A percentile compares a stretch with the other conserved stretches of the same genome.
Evolutionary conservation across 2,797 vertebrate genomes (phyloP).

Genomic region (Mormyrus proboscirostris): DNA sequence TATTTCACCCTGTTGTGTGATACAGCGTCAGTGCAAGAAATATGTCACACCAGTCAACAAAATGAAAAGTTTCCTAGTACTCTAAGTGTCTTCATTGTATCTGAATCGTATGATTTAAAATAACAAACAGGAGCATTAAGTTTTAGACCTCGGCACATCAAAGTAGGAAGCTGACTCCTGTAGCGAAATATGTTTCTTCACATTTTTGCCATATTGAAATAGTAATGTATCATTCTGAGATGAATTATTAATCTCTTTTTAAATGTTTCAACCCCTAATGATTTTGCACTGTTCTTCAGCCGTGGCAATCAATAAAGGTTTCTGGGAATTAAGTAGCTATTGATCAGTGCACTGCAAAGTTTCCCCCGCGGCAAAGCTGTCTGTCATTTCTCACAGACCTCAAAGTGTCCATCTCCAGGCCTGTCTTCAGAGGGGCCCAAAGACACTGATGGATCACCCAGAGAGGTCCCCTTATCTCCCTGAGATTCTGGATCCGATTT

Average conservation of each 20-base stretch:
- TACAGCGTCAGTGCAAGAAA: background rate
- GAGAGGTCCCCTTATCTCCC: conserved; percentile 21
- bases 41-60: background rate
- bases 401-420: background rate
- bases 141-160: background rate
- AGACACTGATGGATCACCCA: conserved; percentile 22
- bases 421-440: conserved; percentile 7
- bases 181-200: background rate
- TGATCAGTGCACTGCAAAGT: conserved; percentile 20
- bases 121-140: background rate
- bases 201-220: conserved; percentile 18
- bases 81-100: background rate
- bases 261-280: conserved; percentile 22
- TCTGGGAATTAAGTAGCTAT: conserved; percentile 28
- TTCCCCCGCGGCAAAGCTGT: conserved; percentile 5
- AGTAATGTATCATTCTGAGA: conserved; percentile 2
- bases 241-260: conserved; percentile 27
- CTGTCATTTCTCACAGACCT: background rate
- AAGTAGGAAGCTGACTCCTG: background rate
- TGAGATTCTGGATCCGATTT: conserved; percentile 22
- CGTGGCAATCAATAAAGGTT: conserved; percentile 20
- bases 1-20: background rate
- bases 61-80: background rate
- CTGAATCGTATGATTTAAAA: background rate
- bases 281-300: conserved; percentile 25